These are phyloP conservation scores for Bos javanicus DNA, from an alignment of 2,113 vertebrate species.

Conservation along the genomic window DNA sequence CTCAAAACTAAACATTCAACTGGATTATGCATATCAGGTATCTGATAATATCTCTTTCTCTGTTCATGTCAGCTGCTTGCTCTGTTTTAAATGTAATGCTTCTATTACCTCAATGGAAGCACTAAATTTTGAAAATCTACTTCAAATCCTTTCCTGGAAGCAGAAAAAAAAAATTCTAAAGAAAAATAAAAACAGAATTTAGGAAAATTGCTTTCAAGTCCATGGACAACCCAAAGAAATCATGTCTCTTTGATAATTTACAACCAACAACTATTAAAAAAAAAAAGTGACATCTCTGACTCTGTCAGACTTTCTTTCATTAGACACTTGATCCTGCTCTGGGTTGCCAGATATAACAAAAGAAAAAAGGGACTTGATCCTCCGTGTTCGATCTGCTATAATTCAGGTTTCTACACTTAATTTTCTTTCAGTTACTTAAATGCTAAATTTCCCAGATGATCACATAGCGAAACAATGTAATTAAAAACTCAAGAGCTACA, in stretches of 20 bases:
- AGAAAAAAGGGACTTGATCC: neutral
- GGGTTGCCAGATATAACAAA: neutral
- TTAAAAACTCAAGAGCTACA: neutral
- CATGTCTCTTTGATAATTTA: neutral
- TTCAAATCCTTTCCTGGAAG: conserved; percentile 13
- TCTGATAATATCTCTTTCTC: neutral
- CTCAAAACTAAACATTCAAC: neutral
- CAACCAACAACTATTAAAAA: neutral
- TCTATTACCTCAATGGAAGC: neutral
- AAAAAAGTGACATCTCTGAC: neutral
- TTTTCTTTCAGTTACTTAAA: neutral
- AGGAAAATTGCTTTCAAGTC: neutral
- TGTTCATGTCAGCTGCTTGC: neutral
- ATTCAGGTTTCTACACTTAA: neutral
- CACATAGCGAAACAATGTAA: neutral
- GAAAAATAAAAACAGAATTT: neutral
- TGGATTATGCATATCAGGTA: neutral
- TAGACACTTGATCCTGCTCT: neutral
- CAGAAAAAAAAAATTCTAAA: neutral
- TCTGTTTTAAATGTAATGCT: neutral
- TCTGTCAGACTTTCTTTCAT: fast-evolving
- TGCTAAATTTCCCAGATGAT: neutral
- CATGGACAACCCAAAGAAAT: neutral
- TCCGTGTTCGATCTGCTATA: neutral
- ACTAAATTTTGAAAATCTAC: neutral